Evolutionary conservation across 2,888 invertebrate species (phyloP), one percentile per base, ranked within the genome.

Genomic region (Alcis repandata): DNA sequence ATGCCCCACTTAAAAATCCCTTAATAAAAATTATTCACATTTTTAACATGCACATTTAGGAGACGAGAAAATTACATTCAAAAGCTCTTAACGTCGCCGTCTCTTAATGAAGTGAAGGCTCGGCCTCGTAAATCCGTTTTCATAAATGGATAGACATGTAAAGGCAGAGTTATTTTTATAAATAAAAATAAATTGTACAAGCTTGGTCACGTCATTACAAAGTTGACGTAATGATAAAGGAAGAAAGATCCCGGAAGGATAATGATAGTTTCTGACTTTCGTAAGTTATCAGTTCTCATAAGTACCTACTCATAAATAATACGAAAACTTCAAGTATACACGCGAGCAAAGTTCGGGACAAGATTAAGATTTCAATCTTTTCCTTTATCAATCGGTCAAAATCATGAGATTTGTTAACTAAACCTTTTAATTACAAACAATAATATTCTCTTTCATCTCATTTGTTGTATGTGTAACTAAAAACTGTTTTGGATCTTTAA

Each of bases 21-120:
- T 40, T 4, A 19, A n/a, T 17, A 20, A 32, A 63, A 53, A 58
- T 22, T 51, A 40, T 58, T 15, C 33, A 32, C 48, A 46, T 60
- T 63, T 36, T 57, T 33, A 54, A 52, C 54, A 62, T 40, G 22
- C 40, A 41, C 36, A 56, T 59, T 57, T 43, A 41, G 51, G 59
- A 57, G 56, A 27, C 58, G 61, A 22, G 54, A 19, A 54, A 59
- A 59, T 68, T 62, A 68, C 56, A 68, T 68, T 59, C 48, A 52
- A 65, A 65, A 62, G 61, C 68, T 57, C 57, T 65, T 52, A 59
- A 48, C 51, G 48, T 33, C 33, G 58, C 51, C 48, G 46, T 38
- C 48, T 32, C 57, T 38, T 65, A 53, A 57, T 57, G 51, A 66
- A 57, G 65, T 46, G 53, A 53, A 48, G 45, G 46, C 57, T 52